Evolutionary conservation across 2,113 vertebrate species (phyloP).

Genomic region (Anser brachyrhynchus): DNA sequence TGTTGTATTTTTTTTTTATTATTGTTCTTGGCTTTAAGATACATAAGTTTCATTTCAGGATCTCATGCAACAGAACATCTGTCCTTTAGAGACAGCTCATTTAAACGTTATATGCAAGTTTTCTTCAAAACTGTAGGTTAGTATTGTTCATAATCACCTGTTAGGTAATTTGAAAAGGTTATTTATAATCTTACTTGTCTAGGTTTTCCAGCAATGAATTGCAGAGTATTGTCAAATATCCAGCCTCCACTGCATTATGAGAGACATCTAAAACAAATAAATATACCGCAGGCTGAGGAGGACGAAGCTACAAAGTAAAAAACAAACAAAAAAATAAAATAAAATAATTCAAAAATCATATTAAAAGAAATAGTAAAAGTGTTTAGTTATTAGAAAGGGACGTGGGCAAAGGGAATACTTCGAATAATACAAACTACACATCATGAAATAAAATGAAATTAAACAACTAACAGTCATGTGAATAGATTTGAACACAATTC

Average conservation of each 20-base stretch:
- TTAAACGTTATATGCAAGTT: background rate
- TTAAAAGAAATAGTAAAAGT: background rate
- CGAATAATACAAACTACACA: background rate
- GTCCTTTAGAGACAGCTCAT: background rate
- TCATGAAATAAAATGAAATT: background rate
- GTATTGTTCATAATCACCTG: background rate
- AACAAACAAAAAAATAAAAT: conserved; percentile 2
- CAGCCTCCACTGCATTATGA: conserved; percentile 93
- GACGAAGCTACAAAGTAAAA: conserved; percentile 85
- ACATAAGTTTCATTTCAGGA: background rate
- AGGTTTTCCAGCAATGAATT: conserved; percentile 91
- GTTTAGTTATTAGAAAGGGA: background rate
- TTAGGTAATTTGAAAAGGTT: background rate
- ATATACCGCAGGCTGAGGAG: conserved; percentile 95
- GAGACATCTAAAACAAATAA: conserved; percentile 97
- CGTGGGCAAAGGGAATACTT: background rate
- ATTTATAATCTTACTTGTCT: conserved; percentile 88
- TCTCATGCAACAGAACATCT: background rate
- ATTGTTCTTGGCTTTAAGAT: background rate
- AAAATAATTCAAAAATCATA: conserved; percentile 11
- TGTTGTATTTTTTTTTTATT: background rate
- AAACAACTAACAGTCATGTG: background rate
- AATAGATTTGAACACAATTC: background rate
- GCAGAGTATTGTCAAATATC: conserved; percentile 92
- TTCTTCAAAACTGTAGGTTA: background rate